Evolutionary conservation across 2,888 invertebrate genomes (phyloP), one percentile per base, ranked within the genome.

Genomic region (Sarcophaga caerulescens): DNA sequence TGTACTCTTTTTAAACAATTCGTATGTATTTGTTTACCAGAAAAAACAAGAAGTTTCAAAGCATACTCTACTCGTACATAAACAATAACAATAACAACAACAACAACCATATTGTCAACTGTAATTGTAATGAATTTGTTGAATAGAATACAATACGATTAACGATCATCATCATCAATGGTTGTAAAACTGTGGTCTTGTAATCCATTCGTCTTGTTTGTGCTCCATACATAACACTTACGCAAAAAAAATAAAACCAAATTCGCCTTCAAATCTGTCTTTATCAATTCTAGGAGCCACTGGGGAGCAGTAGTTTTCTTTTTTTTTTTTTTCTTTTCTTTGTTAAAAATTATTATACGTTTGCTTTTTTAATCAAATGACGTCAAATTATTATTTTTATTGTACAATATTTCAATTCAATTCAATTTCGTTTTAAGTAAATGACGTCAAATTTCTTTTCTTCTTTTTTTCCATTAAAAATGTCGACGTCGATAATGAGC

Each of bases 321-420:
- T 44, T 59, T 35, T 44, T 59, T 35, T 59, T 23, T 8, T 21
- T 17, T 52, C 10, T 23, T 65, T 63, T 52, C 35, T 65, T 23
- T 65, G 69, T 69, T 25, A 17, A 74, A 75, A n/a, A 52, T 52
- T 17, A 52, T 52, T 62, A 44, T 14, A 45, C n/a, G 69, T 69
- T 45, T 71, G 71, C 21, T 63, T 77, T 57, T 73, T 77, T 79
- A 73, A 85, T 82, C 82, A 82, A 85, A 80, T 85, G 85, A 85
- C 85, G 85, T 85, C 85, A 85, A 82, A 63, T 6, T 25, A 45
- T 3, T 35, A 11, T 75, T 63, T 21, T 47, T 17, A 12, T 52
- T 52, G 52, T 52, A 52, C 4, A 10, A 52, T 52, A 14, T 57
- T 12, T 23, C 8, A 59, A n/a, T 52, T n/a, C n/a, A 19, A 45